phyloP scores from a whole-genome alignment of 2,888 invertebrate genomes.

The Oxystoma pomonae region DNA sequence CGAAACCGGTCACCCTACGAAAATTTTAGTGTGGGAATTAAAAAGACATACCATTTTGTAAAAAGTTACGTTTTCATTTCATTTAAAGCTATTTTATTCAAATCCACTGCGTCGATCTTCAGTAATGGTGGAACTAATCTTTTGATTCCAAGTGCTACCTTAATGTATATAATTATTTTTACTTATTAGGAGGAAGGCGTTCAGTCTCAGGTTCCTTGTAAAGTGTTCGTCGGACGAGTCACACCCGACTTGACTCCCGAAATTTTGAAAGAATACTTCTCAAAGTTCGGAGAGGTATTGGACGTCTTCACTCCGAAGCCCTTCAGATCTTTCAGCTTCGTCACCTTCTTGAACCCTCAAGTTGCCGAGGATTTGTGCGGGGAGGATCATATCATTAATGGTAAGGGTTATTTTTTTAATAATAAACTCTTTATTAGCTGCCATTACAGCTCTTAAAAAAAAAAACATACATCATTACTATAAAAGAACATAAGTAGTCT shows the following conservation, averaged over 20 bases:
- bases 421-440: no score
- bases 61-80: no score
- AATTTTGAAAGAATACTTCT: neutral
- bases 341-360: neutral
- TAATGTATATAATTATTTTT: neutral
- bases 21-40: no score
- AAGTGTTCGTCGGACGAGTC: neutral
- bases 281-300: neutral
- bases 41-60: no score
- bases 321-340: slow-evolving; percentile 1
- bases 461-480: no score
- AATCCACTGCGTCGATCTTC: no score
- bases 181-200: neutral
- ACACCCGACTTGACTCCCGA: neutral
- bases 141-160: no score
- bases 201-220: neutral
- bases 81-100: no score
- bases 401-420: neutral
- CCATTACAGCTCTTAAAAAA: no score
- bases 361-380: neutral
- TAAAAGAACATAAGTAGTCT: no score
- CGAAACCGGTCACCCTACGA: no score
- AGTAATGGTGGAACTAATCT: no score
- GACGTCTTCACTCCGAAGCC: slow-evolving; percentile 3
- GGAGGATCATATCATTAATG: slow-evolving; percentile 2